These are phyloP conservation scores for Heliocidaris tuberculata DNA, from an alignment of 35 echinoderm and acorn worm genomes.

Conservation along the genomic window DNA sequence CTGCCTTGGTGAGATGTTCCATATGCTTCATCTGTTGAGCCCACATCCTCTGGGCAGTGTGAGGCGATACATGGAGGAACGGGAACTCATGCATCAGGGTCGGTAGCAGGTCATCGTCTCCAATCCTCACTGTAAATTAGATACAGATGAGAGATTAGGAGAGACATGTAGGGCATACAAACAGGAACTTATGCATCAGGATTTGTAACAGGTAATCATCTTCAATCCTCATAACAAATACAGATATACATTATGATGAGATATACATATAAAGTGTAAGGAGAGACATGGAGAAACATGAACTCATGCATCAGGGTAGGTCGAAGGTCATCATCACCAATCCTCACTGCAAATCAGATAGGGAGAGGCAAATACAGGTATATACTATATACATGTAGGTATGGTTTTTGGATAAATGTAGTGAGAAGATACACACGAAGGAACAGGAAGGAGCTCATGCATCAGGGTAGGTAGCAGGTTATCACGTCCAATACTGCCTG, in stretches of 20 bases:
- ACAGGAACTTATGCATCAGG: background rate
- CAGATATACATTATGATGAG: too few species aligned
- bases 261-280: too few species aligned
- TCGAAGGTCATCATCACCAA: constrained; percentile 83
- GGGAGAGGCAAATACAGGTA: too few species aligned
- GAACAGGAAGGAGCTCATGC: too few species aligned
- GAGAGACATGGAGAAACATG: constrained; percentile 89
- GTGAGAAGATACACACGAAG: too few species aligned
- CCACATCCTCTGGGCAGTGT: constrained; percentile 95
- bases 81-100: constrained; percentile 95
- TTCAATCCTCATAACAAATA: constrained; percentile 68
- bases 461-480: too few species aligned
- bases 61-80: constrained; percentile 90
- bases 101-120: constrained; percentile 87
- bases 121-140: constrained; percentile 68
- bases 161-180: constrained; percentile 96
- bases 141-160: constrained; percentile 19
- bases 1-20: constrained; percentile 87
- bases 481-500: too few species aligned
- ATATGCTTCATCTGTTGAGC: constrained; percentile 88
- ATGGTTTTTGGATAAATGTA: too few species aligned
- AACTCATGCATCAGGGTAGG: constrained; percentile 87
- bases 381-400: too few species aligned
- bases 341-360: constrained; percentile 59
- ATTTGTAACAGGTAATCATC: constrained; percentile 72